Base-by-base conservation (phyloP, 2,797 vertebrate genomes). In the Gambelia wislizenii region DNA sequence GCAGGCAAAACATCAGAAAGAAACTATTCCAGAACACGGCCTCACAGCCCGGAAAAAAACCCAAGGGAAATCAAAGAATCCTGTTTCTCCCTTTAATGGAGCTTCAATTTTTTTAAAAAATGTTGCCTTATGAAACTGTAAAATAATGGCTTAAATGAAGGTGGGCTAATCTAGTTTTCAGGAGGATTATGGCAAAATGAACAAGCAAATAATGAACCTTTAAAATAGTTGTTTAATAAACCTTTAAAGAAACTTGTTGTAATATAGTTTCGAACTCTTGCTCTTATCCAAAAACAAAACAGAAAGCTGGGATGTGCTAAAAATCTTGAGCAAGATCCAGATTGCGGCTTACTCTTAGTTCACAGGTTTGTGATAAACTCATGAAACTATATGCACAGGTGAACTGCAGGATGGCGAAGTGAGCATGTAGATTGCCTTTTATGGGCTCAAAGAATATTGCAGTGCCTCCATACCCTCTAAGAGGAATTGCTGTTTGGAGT, bases 61-160 rank as follows among this genome's bases (percentile, higher is more conserved):
- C n/a, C n/a, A n/a, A n/a, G n/a, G n/a, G n/a, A n/a, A n/a, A n/a
- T n/a, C n/a, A n/a, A n/a, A 69, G 56, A 67, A 87, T 39, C 42
- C 61, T 22, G 70, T 64, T 81, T 27, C 89, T 92, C 92, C 52
- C 82, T 91, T 72, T 81, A 72, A 61, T 0, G 0, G 39, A 86
- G 42, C 49, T 95, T 39, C 69, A 67, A 56, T 89, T 70, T 89
- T 70, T 91, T 6, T 67, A 10, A 12, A 59, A 54, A 90, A 83
- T 49, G 33, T 22, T 70, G 20, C n/a, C 47, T 47, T 36, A 84
- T 70, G 33, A 52, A 84, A 52, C 14, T 67, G 42, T 47, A 47
- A 85, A 70, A 39, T 44, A 39, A 44, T 84, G 27, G 76, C 92
- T 92, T 90, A 49, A 0, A 0, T 70, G 42, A 52, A 67, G 87